These are phyloP conservation scores for Lithobates pipiens DNA, from an alignment of 2,797 vertebrate species.

Conservation along the genomic window DNA sequence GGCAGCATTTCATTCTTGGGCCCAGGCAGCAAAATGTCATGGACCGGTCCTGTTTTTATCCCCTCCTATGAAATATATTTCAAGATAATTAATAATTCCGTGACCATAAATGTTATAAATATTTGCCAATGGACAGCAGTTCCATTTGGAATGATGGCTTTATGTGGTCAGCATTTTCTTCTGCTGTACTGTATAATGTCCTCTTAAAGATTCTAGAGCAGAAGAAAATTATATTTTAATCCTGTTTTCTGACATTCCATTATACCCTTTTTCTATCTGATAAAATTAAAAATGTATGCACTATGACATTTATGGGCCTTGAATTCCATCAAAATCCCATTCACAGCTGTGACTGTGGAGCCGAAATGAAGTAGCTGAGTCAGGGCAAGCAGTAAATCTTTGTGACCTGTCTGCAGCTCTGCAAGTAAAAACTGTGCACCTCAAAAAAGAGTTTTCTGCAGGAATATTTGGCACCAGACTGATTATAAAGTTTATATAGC, in stretches of 20 bases:
- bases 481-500: not conserved
- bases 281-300: conserved; percentile 33
- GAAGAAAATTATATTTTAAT: conserved; percentile 30
- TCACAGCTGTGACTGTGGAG: conserved; percentile 25
- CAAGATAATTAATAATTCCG: too few species aligned
- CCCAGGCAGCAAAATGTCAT: too few species aligned
- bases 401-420: not conserved
- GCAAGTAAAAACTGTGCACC: not conserved
- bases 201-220: conserved; percentile 10
- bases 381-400: conserved; percentile 34
- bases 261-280: conserved; percentile 14
- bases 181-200: conserved; percentile 23
- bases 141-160: not conserved
- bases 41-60: too few species aligned
- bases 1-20: too few species aligned
- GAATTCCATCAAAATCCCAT: conserved; percentile 38
- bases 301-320: conserved; percentile 52
- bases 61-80: too few species aligned
- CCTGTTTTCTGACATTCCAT: conserved; percentile 4
- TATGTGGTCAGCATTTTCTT: conserved; percentile 10
- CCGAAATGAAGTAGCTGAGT: not conserved
- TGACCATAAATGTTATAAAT: too few species aligned
- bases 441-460: not conserved
- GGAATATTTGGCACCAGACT: not conserved
- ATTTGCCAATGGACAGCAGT: not conserved